Base-by-base conservation (phyloP, 2,113 vertebrate species). In the Salvelinus fontinalis region DNA sequence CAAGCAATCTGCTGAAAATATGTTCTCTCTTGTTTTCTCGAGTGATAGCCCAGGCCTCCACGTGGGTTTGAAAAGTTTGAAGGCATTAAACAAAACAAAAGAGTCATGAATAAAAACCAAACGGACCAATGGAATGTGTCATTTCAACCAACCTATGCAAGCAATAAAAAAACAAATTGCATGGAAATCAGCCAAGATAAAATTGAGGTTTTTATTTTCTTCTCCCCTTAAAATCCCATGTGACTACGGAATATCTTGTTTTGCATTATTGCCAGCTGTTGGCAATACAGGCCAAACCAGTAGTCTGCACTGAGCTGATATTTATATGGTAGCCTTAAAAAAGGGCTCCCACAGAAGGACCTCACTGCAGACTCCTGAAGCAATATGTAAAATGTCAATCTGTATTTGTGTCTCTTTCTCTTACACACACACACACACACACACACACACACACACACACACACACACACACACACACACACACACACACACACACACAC, bases 311-410 rank as follows among this genome's bases (percentile, higher is more conserved):
- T 75, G 66, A 76, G 79, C 75, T 71, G 71, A 86, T 51, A 86
- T 85, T 86, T 83, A 80, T 82, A 80, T 79, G 64, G 67, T 65
- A 69, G 72, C 71, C 82, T 73, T 59, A 81, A 82, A 85, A 77
- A 60, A 73, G 57, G 12, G 12, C 68, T 75, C 24, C 72, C 71
- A 79, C 74, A 67, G 78, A 79, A 77, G 69, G 59, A 78, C 77
- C 77, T 82, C 74, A 80, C 79, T 31, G 73, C 75, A 82, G 76
- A 69, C 54, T 83, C 82, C 78, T 83, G 71, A 79, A 86, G 79
- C 82, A 81, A 84, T 86, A 85, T 86, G 82, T 80, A 78, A 76
- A 60, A 82, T 87, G 85, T 84, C 82, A 86, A 80, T 89, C 78
- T 83, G 73, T 81, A 78, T 89, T 84, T 84, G 77, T 69, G 77